Conservation (phyloP, 2,888 invertebrate species). For the Lasioglossum oenotherae region DNA sequence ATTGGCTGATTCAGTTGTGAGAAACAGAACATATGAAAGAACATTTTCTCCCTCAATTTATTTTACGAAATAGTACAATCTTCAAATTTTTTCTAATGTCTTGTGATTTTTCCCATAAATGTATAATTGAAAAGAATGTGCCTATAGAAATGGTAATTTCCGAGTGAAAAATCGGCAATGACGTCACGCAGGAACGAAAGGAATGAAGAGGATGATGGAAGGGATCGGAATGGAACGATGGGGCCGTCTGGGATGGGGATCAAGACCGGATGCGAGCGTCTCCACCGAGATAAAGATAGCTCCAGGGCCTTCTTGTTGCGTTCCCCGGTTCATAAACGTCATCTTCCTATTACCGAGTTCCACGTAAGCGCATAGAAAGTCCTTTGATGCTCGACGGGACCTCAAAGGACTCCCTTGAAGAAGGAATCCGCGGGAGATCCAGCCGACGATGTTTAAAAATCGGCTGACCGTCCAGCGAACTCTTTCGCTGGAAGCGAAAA, state of each 20-base stretch:
- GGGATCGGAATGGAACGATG: conserved; percentile 21
- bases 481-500: neutral
- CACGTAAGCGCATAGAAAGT: conserved; percentile 55
- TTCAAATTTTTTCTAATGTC: too few species aligned
- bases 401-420: conserved; percentile 41
- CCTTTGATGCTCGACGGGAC: conserved; percentile 42
- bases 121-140: too few species aligned
- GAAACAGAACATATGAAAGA: neutral
- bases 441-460: conserved; percentile 4
- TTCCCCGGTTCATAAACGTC: conserved; percentile 54
- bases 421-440: conserved; percentile 21
- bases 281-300: conserved; percentile 65
- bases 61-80: too few species aligned
- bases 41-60: too few species aligned
- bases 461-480: neutral
- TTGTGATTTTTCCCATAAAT: too few species aligned
- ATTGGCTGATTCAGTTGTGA: too few species aligned
- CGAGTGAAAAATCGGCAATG: conserved; percentile 2
- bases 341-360: conserved; percentile 58
- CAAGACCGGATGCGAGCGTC: conserved; percentile 57
- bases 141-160: neutral
- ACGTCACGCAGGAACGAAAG: conserved; percentile 16
- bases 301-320: conserved; percentile 48
- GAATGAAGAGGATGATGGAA: conserved; percentile 32
- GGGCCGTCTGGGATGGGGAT: conserved; percentile 28